Conservation (phyloP, 2,888 invertebrate genomes). For the Panzeria rudis region DNA sequence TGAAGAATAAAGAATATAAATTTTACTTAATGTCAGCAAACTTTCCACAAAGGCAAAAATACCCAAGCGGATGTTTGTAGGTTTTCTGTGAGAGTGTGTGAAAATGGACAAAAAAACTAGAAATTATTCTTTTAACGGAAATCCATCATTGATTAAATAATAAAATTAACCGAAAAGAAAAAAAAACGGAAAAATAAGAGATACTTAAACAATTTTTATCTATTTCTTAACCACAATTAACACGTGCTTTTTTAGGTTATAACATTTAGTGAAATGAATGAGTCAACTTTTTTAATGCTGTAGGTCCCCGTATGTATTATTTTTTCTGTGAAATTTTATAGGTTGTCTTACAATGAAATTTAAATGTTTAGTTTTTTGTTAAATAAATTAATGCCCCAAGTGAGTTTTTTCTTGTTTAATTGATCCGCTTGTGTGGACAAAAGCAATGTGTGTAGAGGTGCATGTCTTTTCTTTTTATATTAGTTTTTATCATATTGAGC, state of each 20-base stretch:
- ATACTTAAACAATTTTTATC: constrained; percentile 13
- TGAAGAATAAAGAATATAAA: constrained; percentile 45
- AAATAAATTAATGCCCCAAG: not conserved
- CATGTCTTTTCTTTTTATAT: not conserved
- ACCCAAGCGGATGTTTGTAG: constrained; percentile 53
- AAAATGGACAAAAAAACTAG: constrained; percentile 30
- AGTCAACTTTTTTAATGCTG: constrained; percentile 10
- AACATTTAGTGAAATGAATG: constrained; percentile 21
- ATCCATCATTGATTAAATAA: constrained; percentile 60
- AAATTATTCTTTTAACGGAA: constrained; percentile 67
- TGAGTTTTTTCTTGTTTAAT: constrained; percentile 10
- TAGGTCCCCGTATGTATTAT: not conserved
- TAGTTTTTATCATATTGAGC: not conserved
- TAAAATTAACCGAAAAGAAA: constrained; percentile 24
- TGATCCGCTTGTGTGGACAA: constrained; percentile 6
- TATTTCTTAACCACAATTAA: constrained; percentile 11
- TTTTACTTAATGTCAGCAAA: constrained; percentile 49
- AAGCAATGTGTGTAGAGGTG: not conserved
- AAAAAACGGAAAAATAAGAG: constrained; percentile 36
- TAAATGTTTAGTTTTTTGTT: not conserved
- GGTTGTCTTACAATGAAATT: constrained; percentile 5
- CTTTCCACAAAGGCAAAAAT: constrained; percentile 17
- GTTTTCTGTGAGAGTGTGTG: constrained; percentile 11
- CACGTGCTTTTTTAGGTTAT: constrained; percentile 54
- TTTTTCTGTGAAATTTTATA: not conserved